These are phyloP conservation scores for Porites evermanni DNA, from an alignment of 92 coral and sea anemone species.

Conservation along the genomic window DNA sequence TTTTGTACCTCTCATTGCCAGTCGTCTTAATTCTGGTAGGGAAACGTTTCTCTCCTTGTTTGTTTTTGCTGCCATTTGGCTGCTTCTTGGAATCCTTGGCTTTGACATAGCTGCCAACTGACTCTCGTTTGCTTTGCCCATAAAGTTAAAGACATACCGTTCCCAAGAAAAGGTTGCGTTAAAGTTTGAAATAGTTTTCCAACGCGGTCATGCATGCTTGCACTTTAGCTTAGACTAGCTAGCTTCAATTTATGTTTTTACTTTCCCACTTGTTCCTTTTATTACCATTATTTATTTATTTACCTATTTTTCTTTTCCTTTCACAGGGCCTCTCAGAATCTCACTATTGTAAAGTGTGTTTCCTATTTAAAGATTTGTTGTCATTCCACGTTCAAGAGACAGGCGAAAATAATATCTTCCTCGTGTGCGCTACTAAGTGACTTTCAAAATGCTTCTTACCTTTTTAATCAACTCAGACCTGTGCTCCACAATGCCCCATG, in stretches of 20 bases:
- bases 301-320: too few species aligned
- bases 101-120: slow-evolving; percentile 28
- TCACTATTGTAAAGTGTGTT: too few species aligned
- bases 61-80: not conserved
- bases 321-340: too few species aligned
- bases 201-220: slow-evolving; percentile 24
- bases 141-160: slow-evolving; percentile 24
- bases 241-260: too few species aligned
- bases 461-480: slow-evolving; percentile 60
- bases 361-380: too few species aligned
- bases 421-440: too few species aligned
- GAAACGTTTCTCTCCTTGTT: not conserved
- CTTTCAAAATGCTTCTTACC: slow-evolving; percentile 35
- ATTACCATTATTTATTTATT: too few species aligned
- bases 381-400: too few species aligned
- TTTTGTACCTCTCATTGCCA: slow-evolving; percentile 1
- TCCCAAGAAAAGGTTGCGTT: slow-evolving; percentile 55
- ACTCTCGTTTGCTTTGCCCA: slow-evolving; percentile 18
- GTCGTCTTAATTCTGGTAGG: not conserved
- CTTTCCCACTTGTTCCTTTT: too few species aligned
- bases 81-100: slow-evolving; percentile 11
- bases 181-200: slow-evolving; percentile 48
- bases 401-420: too few species aligned
- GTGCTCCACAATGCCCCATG: slow-evolving; percentile 92
- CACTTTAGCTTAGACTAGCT: not conserved